Base-by-base conservation (phyloP, 2,888 invertebrate genomes). In the Drosophila gaucha region DNA sequence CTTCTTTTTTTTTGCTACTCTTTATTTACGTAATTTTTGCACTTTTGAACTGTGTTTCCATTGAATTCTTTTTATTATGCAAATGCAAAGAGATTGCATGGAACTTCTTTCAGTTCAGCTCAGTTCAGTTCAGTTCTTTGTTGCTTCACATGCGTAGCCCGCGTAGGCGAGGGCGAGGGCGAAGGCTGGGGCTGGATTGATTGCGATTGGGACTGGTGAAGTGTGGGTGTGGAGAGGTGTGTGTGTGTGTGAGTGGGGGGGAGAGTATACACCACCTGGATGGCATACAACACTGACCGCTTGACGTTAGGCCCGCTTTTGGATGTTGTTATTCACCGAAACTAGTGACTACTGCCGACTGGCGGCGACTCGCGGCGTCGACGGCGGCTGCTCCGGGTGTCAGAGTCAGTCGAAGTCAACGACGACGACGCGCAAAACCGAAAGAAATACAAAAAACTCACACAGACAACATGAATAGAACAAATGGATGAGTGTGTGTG, bases 301-400 rank as follows among this genome's bases (percentile, higher is more conserved):
- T 56, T 44, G 28, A 58, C 41, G 44, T 66, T 60, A 26, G 50
- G 46, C 52, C 72, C 66, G 80, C 66, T 58, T 55, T 56, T 49
- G 44, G 49, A 52, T 78, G 65, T 80, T 72, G 59, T 76, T 67
- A 55, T 63, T 60, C 67, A 76, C 56, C 63, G 78, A 76, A 76
- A 64, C 72, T 76, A 71, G 38, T 65, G 54, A 62, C 52, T 73
- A 74, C 77, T 69, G 71, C 35, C 67, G 68, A 77, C 64, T 51
- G 44, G 39, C 66, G 55, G 38, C 69, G 35, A 55, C 18, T 60
- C 22, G 56, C 62, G 36, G 35, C 52, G 31, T 28, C 43, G 65
- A 43, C 54, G 43, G 49, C 55, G 41, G 28, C 47, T 43, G 16
- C 52, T 67, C 52, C 54, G 60, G 44, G 49, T 39, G 56, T 52